phyloP scores from a whole-genome alignment of 2,888 invertebrate species.

The Philereme vetulata region DNA sequence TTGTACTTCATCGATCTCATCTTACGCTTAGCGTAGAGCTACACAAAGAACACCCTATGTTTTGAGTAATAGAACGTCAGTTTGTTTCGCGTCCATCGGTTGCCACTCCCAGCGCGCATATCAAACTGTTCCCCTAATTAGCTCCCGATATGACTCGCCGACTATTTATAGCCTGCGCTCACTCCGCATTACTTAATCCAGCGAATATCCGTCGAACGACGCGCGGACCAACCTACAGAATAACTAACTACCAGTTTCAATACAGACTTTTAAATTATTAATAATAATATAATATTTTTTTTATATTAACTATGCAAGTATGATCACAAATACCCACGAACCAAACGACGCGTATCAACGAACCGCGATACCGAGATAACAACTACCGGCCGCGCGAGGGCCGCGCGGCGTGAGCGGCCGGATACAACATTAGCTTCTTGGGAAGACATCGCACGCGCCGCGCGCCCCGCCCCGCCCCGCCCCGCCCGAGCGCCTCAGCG shows the following conservation, averaged over 20 bases:
- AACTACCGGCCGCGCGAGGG: conserved; percentile 60
- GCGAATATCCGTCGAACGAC: conserved; percentile 37
- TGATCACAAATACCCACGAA: conserved; percentile 80
- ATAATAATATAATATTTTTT: conserved; percentile 74
- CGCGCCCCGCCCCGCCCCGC: conserved; percentile 20
- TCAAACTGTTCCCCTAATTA: conserved; percentile 51
- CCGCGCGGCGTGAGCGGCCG: conserved; percentile 1
- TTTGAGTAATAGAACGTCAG: neutral
- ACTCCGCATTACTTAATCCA: conserved; percentile 41
- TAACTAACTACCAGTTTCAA: conserved; percentile 62
- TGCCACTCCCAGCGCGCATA: conserved; percentile 36
- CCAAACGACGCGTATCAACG: conserved; percentile 73
- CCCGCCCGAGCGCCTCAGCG: conserved; percentile 35
- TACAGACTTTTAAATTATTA: conserved; percentile 62
- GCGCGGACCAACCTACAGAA: conserved; percentile 52
- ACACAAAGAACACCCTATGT: neutral
- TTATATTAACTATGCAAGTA: conserved; percentile 78
- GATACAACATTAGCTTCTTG: too few relatives aligned
- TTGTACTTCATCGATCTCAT: too few relatives aligned
- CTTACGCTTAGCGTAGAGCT: too few relatives aligned
- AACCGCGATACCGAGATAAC: conserved; percentile 64
- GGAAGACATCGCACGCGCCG: conserved; percentile 1
- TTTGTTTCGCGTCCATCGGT: conserved; percentile 34
- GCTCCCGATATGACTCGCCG: conserved; percentile 53
- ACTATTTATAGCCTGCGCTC: conserved; percentile 56